Percentiles rank a stretch among this genome's conserved stretches.
Conservation (phyloP, 2,888 invertebrate species). For the Cyclophora albipunctata region DNA sequence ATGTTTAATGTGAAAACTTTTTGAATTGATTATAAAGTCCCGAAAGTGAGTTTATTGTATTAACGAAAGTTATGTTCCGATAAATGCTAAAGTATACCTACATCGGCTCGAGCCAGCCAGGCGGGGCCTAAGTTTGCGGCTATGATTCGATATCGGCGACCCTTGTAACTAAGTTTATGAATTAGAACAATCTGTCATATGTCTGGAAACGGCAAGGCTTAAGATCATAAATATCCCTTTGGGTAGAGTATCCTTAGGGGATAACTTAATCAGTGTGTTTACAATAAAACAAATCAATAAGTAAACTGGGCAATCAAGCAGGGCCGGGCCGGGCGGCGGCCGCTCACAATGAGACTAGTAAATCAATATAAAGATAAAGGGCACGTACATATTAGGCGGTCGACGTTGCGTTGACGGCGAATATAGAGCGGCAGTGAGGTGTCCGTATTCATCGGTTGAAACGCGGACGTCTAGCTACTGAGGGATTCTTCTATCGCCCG, state of each 20-base stretch:
- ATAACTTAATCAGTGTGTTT: conserved; percentile 14
- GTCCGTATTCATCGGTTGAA: background rate
- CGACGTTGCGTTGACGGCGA: background rate
- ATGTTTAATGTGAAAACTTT: conserved; percentile 20
- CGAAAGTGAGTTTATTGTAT: conserved; percentile 36
- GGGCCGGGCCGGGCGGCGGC: too few relatives aligned
- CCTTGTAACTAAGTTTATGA: conserved; percentile 50
- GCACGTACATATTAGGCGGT: background rate
- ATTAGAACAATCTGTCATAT: conserved; percentile 46
- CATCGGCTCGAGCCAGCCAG: conserved; percentile 17
- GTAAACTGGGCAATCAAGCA: conserved; percentile 9
- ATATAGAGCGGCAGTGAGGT: background rate
- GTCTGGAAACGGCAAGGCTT: conserved; percentile 29
- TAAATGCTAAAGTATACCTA: conserved; percentile 24
- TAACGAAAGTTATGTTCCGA: conserved; percentile 30
- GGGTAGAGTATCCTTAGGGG: conserved; percentile 11
- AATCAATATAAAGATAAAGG: conserved; percentile 11
- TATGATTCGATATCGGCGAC: conserved; percentile 47
- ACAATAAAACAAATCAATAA: conserved; percentile 15
- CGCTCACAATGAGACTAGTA: background rate
- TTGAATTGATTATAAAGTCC: conserved; percentile 34
- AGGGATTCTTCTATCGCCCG: background rate
- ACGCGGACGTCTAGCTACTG: background rate
- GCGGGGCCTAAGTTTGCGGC: conserved; percentile 34
- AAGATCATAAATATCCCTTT: conserved; percentile 27